These are phyloP conservation scores for Melanotaenia parkinsoni DNA, from an alignment of 2,797 vertebrate genomes.

Conservation along the genomic window DNA sequence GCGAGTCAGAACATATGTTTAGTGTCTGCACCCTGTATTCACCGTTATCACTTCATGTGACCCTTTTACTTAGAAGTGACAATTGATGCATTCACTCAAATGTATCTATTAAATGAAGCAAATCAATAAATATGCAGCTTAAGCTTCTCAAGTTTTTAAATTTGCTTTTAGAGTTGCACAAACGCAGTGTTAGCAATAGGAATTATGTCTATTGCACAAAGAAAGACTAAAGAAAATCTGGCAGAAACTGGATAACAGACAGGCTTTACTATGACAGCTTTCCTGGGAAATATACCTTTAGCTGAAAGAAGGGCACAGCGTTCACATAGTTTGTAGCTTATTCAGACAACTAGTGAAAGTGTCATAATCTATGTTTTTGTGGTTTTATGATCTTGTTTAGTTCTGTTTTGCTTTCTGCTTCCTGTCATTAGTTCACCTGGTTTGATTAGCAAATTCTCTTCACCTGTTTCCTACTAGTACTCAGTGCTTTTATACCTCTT, in stretches of 20 bases:
- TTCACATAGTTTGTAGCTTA: neutral
- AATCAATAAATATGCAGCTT: neutral
- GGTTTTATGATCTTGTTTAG: too few species aligned
- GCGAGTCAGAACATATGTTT: slow-evolving; percentile 18
- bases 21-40: slow-evolving; percentile 9
- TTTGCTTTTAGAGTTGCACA: neutral
- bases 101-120: neutral
- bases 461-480: too few species aligned
- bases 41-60: slow-evolving; percentile 5
- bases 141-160: neutral
- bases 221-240: neutral
- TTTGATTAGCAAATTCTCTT: too few species aligned
- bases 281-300: neutral
- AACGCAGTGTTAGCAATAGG: neutral
- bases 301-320: too few species aligned
- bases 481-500: too few species aligned
- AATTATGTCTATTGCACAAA: neutral
- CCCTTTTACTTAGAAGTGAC: neutral
- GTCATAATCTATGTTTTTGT: too few species aligned
- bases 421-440: too few species aligned
- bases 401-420: too few species aligned
- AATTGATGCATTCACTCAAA: neutral
- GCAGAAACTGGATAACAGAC: neutral
- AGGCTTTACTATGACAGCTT: too few species aligned
- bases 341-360: neutral